Percentiles rank a stretch among this genome's conserved stretches.
phyloP scores from a whole-genome alignment of 2,113 vertebrate genomes.

The Cyanocitta stelleri region DNA sequence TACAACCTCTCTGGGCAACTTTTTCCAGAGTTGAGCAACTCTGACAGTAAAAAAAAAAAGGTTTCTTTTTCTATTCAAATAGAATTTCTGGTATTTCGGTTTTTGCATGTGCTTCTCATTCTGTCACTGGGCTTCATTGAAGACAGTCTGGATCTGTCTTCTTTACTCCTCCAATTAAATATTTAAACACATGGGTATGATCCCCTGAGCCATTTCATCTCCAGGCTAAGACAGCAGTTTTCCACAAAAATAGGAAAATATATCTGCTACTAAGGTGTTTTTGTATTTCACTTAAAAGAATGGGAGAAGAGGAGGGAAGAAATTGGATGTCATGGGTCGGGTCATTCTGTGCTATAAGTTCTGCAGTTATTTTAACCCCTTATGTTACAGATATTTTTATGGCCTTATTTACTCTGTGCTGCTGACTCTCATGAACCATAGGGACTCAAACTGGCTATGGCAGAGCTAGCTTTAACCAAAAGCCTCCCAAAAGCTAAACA shows the following conservation, averaged over 20 bases:
- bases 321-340: neutral
- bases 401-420: neutral
- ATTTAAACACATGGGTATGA: neutral
- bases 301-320: fast-evolving
- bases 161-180: neutral
- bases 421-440: neutral
- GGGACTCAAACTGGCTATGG: neutral
- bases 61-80: neutral
- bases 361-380: neutral
- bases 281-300: neutral
- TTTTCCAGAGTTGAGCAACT: neutral
- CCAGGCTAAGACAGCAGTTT: neutral
- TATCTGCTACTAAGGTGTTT: neutral
- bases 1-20: neutral
- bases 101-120: neutral
- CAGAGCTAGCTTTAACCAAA: neutral
- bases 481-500: neutral
- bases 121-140: neutral
- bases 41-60: neutral
- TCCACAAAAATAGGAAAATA: neutral
- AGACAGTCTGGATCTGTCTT: neutral
- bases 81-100: neutral
- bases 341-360: neutral
- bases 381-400: neutral
- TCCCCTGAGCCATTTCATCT: neutral